Evolutionary conservation across 2,888 invertebrate genomes (phyloP).

Genomic region (Sesia apiformis): DNA sequence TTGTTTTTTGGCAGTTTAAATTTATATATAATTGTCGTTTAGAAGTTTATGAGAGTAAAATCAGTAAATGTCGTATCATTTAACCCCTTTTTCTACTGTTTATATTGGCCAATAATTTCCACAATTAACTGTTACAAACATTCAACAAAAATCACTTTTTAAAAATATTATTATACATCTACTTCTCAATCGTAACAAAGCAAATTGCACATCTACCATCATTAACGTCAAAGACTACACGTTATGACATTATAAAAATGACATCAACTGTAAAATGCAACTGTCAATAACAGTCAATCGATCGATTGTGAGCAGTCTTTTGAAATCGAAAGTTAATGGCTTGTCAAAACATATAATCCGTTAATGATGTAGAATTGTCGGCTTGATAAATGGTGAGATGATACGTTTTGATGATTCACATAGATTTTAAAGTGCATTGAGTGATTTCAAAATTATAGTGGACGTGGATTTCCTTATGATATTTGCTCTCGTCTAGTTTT

Average conservation of each 20-base stretch:
- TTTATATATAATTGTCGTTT: too few species aligned
- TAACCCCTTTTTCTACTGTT: too few species aligned
- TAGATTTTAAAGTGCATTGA: constrained; percentile 8
- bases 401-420: constrained; percentile 36
- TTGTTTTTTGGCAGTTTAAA: too few species aligned
- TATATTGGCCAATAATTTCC: too few species aligned
- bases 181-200: neutral
- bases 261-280: constrained; percentile 55
- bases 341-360: constrained; percentile 63
- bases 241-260: constrained; percentile 44
- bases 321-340: constrained; percentile 15
- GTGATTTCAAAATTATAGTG: too few species aligned
- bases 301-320: constrained; percentile 41
- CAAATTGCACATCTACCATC: neutral
- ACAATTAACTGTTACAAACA: too few species aligned
- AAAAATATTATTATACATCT: neutral
- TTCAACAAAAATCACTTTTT: too few species aligned
- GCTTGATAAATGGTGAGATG: constrained; percentile 58
- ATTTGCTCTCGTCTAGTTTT: too few species aligned
- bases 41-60: too few species aligned
- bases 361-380: constrained; percentile 47
- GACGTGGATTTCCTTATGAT: too few species aligned
- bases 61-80: too few species aligned
- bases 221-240: constrained; percentile 2
- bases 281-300: constrained; percentile 41